Base-by-base conservation (phyloP, 2,113 vertebrate species). In the Naja naja region DNA sequence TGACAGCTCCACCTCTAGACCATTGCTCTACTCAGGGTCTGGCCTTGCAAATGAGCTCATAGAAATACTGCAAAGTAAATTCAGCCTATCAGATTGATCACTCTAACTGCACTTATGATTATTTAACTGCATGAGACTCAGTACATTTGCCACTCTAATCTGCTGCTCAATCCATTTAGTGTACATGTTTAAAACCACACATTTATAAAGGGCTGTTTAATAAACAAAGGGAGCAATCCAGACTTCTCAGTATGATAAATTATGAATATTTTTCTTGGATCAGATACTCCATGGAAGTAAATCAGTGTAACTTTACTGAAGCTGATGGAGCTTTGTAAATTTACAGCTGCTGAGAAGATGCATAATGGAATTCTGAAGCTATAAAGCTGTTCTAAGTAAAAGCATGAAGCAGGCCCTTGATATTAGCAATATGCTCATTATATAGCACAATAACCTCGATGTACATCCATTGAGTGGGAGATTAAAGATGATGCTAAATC, bases 251-350 rank as follows among this genome's bases (percentile, higher is more conserved):
- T 39, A 22, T 94, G 94, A 96, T 95, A 95, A 96, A 97, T 95
- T 93, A 47, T 91, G 94, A 97, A 94, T 94, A 96, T 96, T 96
- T 93, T 95, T 94, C 96, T 92, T 55, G 92, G 94, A 96, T 94
- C 90, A 96, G 93, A 94, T 94, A 91, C 93, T 94, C 25, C 14
- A 12, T 93, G 96, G 96, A 94, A 94, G 94, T 96, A 93, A 94
- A 94, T 96, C 85, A 74, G 53, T 95, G 54, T 93, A 87, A 88
- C 54, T 47, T 11, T 88, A 85, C 89, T 87, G 16, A 93, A 95
- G 91, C 91, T 2, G 0, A 39, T 53, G 93, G 89, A 1, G 74
- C 60, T 74, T 43, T 25, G 91, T 55, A 88, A 94, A 47, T 91
- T 95, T 49, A 55, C 89, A 90, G 91, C 87, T 92, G 87, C 25